A percentile compares a stretch with the other conserved stretches of the same genome.
Conservation (phyloP, 2,113 vertebrate species). For the Ceyx melanurus region DNA sequence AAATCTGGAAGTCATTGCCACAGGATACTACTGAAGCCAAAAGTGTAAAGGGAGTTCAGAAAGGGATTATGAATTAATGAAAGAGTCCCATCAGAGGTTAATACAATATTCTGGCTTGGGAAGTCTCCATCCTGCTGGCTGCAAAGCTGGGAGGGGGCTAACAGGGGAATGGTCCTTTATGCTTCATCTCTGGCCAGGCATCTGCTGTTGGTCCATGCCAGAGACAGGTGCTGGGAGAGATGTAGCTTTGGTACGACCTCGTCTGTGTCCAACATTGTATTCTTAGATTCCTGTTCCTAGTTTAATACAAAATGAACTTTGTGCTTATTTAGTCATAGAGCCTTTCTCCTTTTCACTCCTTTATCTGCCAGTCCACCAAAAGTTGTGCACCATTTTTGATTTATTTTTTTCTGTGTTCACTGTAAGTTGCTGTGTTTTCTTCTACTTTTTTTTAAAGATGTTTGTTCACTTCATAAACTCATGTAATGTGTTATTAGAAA, state of each 20-base stretch:
- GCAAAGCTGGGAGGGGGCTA: not conserved
- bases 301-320: not conserved
- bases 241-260: not conserved
- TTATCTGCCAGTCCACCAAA: not conserved
- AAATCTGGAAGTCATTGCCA: constrained; percentile 52
- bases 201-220: not conserved
- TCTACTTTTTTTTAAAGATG: not conserved
- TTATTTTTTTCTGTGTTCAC: not conserved
- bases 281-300: not conserved
- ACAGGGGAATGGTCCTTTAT: not conserved
- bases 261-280: not conserved
- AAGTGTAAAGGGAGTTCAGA: constrained; percentile 46
- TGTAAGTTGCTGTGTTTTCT: not conserved
- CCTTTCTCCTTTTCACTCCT: not conserved
- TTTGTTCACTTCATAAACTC: not conserved
- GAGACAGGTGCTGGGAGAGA: not conserved
- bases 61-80: constrained; percentile 39
- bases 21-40: constrained; percentile 23
- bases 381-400: not conserved
- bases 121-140: not conserved
- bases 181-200: not conserved
- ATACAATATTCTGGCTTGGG: not conserved
- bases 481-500: not conserved
- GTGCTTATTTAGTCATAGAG: not conserved
- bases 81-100: not conserved